A percentile compares a stretch with the other conserved stretches of the same genome.
These are phyloP conservation scores for Aulostomus chinensis DNA, from an alignment of 2,797 vertebrate species.

Conservation along the genomic window DNA sequence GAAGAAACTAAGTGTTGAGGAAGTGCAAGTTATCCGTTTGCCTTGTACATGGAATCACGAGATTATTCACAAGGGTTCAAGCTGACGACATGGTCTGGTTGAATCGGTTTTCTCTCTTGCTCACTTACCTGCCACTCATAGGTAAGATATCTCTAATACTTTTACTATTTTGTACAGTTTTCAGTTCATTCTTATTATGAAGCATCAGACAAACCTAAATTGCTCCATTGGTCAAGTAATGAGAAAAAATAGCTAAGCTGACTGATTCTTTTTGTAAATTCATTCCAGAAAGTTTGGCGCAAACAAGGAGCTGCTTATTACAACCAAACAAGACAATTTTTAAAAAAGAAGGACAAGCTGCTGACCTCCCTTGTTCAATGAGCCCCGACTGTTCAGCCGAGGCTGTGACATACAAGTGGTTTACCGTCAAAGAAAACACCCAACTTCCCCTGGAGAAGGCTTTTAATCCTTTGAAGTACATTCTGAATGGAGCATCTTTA, in stretches of 20 bases:
- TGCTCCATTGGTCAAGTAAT: no score
- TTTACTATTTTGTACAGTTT: no score
- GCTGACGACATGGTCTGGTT: constrained; percentile 47
- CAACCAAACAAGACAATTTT: constrained; percentile 24
- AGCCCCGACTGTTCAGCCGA: rapidly evolving
- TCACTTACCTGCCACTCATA: constrained; percentile 27
- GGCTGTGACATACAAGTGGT: constrained; percentile 35
- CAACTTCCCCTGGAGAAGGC: constrained; percentile 6
- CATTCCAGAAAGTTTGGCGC: constrained; percentile 29
- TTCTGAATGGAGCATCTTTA: neutral
- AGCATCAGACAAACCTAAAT: no score
- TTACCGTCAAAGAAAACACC: constrained; percentile 39
- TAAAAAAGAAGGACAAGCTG: constrained; percentile 2
- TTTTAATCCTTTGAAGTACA: constrained; percentile 11
- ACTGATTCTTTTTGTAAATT: no score
- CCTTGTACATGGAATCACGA: constrained; percentile 33
- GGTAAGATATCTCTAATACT: constrained; percentile 52
- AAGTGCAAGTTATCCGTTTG: constrained; percentile 47
- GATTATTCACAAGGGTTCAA: constrained; percentile 36
- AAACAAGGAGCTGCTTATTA: neutral
- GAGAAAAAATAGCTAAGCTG: no score
- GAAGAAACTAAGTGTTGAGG: constrained; percentile 41
- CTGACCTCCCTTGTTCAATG: constrained; percentile 57
- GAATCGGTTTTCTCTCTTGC: constrained; percentile 46
- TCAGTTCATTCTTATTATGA: no score